phyloP scores from a whole-genome alignment of 2,797 vertebrate species.

The Anomalospiza imberbis region DNA sequence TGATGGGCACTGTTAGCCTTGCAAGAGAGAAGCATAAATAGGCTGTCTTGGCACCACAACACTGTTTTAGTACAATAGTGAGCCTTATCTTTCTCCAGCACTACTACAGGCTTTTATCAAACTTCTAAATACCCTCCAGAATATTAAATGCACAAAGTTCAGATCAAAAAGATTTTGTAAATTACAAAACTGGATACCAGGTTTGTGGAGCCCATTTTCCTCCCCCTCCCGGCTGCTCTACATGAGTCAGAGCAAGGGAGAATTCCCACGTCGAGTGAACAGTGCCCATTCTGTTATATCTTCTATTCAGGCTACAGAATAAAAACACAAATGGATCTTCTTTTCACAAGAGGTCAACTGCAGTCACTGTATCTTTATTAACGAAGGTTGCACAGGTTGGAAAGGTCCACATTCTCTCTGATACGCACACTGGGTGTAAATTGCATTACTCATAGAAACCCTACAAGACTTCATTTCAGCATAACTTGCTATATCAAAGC shows the following conservation, averaged over 20 bases:
- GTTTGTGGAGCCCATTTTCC: not conserved
- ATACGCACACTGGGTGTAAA: fast-evolving
- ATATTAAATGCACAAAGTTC: slow-evolving; percentile 12
- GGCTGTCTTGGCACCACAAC: not conserved
- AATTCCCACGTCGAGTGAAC: slow-evolving; percentile 21
- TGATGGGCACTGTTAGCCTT: not conserved
- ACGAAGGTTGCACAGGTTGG: not conserved
- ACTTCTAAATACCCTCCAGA: not conserved
- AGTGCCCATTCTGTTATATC: slow-evolving; percentile 19
- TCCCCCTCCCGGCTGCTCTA: not conserved
- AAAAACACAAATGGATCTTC: not conserved
- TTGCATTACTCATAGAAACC: not conserved
- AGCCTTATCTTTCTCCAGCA: slow-evolving; percentile 61
- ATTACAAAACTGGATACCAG: not conserved
- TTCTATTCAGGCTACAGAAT: not conserved
- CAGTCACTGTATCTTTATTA: not conserved
- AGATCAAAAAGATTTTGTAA: slow-evolving; percentile 29
- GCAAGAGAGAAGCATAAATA: slow-evolving; percentile 26
- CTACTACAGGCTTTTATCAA: not conserved
- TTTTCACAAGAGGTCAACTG: slow-evolving; percentile 12
- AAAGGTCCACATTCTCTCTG: not conserved
- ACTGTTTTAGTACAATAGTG: slow-evolving; percentile 39
- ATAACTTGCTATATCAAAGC: not conserved
- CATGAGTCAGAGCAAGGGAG: slow-evolving; percentile 8
- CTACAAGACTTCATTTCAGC: not conserved